Base-by-base conservation (phyloP, 2,797 vertebrate genomes). In the Spea hammondii region DNA sequence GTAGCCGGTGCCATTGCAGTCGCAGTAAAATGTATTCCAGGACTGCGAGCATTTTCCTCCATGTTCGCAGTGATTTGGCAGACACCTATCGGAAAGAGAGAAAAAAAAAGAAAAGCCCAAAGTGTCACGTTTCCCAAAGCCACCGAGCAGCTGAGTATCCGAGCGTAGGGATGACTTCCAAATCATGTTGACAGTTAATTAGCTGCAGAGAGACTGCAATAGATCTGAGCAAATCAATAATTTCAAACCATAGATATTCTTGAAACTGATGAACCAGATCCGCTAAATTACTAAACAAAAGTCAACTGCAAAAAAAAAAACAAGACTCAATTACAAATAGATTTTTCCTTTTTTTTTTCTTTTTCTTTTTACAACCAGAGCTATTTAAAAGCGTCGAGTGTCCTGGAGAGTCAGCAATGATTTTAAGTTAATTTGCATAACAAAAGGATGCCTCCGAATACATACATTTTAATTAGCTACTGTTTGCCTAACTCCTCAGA, bases 11-110 rank as follows among this genome's bases (percentile, higher is more conserved):
- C 93, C 91, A 0, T 90, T 91, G 45, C 98, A 99, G 87, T 99
- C 93, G 0, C 98, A 99, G 85, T 90, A 88, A 87, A 99, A 98
- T 7, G 91, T 91, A n/a, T 82, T 88, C 98, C 98, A 99, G 1
- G 94, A 94, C 88, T 99, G 98, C 45, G 93, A 93, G 82, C 98
- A 99, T 80, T 86, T 92, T 70, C 95, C 95, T 62, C 93, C 95
- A 0, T 99, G 97, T 84, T 99, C 96, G 83, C 98, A 99, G 71
- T 95, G 93, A 92, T 95, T 96, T 12, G 97, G 96, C 46, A 98
- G 92, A 86, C 98, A 99, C 59, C 98, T 99, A 87, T 73, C 69
- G 57, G 67, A 60, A 87, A 51, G 88, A 10, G 12, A 59, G 8
- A 50, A 55, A 11, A 62, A 32, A 55, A 54, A 72, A 54, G 1